phyloP scores from a whole-genome alignment of 2,113 vertebrate genomes.

The Blennius ocellaris region DNA sequence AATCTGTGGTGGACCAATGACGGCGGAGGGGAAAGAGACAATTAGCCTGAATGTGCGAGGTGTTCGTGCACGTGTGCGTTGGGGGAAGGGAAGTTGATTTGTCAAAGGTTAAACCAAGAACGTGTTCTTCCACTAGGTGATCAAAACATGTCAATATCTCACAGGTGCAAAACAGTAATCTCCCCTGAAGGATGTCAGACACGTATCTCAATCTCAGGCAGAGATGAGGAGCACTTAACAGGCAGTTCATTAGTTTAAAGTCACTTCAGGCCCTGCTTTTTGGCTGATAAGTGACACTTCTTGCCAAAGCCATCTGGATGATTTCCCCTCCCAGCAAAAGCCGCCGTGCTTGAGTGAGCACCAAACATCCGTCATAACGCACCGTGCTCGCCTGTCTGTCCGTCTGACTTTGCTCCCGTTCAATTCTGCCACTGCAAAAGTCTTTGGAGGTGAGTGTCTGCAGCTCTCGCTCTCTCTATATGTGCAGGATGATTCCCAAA shows the following conservation, averaged over 20 bases:
- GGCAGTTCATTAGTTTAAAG: constrained; percentile 80
- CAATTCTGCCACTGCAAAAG: constrained; percentile 26
- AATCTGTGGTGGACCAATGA: too few relatives aligned
- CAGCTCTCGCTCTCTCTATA: constrained; percentile 6
- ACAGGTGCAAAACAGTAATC: constrained; percentile 69
- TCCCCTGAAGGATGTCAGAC: constrained; percentile 67
- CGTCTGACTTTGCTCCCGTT: constrained; percentile 41
- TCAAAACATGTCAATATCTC: constrained; percentile 69
- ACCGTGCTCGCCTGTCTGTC: constrained; percentile 45
- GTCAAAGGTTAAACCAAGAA: constrained; percentile 71
- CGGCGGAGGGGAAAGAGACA: neutral
- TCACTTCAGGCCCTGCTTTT: constrained; percentile 77
- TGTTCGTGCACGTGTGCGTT: neutral
- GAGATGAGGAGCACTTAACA: constrained; percentile 75
- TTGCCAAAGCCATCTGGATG: constrained; percentile 75
- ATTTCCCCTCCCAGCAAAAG: constrained; percentile 72
- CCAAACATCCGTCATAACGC: constrained; percentile 69
- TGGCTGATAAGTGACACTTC: constrained; percentile 82
- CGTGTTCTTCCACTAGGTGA: constrained; percentile 55
- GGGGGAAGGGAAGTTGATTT: neutral
- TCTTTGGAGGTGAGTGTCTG: constrained; percentile 54
- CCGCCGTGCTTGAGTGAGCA: constrained; percentile 69
- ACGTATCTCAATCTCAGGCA: constrained; percentile 53
- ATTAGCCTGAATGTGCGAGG: constrained; percentile 15
- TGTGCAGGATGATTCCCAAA: constrained; percentile 35